Conservation (phyloP, 2,113 vertebrate genomes). For the Cryptotis parvus region DNA sequence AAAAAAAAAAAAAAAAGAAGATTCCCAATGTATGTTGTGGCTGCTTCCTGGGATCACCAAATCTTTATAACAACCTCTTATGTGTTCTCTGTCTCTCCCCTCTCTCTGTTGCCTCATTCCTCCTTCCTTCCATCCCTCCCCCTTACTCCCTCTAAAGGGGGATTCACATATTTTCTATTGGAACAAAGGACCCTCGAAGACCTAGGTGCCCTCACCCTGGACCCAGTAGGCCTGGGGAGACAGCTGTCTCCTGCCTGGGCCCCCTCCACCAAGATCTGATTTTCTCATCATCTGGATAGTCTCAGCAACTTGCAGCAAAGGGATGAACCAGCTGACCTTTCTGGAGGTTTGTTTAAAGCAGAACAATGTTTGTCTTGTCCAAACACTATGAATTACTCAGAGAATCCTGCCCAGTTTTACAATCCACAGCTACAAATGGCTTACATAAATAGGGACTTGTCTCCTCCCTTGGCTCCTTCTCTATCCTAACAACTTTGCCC, state of each 20-base stretch:
- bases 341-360: conserved; percentile 84
- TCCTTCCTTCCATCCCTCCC: no score
- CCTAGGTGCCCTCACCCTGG: conserved; percentile 14
- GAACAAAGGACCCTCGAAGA: conserved; percentile 23
- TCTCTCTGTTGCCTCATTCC: no score
- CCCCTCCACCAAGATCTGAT: conserved; percentile 75
- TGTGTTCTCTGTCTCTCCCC: not conserved
- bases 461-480: not conserved
- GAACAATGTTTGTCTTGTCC: conserved; percentile 87
- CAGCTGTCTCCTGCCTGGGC: conserved; percentile 53
- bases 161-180: not conserved
- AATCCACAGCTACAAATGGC: conserved; percentile 80
- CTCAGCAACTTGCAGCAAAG: conserved; percentile 74
- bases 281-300: conserved; percentile 85
- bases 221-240: conserved; percentile 40
- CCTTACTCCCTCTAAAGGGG: no score
- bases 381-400: conserved; percentile 84
- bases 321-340: conserved; percentile 84
- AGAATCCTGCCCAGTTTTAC: conserved; percentile 79
- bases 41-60: not conserved
- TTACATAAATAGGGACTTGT: conserved; percentile 79
- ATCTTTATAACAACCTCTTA: not conserved
- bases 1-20: not conserved
- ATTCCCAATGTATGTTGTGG: not conserved
- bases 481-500: not conserved